Evolutionary conservation across 1,140 invertebrate genomes (phyloP).

Genomic region (Brachionus paranguensis): DNA sequence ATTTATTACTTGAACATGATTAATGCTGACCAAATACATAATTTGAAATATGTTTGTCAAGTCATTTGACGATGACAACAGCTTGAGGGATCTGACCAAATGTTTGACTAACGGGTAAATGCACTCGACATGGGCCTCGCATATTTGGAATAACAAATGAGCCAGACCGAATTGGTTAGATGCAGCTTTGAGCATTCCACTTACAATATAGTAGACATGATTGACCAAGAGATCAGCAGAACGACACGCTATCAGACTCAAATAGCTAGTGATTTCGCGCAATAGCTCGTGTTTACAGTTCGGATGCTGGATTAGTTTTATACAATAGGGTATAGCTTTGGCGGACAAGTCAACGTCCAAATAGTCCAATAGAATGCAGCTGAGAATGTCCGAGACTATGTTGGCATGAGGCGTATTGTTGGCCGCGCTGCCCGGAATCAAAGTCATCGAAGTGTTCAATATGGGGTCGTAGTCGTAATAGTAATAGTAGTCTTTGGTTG

Average conservation of each 20-base stretch:
- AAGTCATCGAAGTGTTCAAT: not conserved
- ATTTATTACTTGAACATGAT: constrained; percentile 34
- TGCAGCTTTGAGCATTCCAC: constrained; percentile 59
- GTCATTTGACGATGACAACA: not conserved
- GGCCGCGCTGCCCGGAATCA: not conserved
- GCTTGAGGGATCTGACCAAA: not conserved
- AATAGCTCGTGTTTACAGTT: constrained; percentile 76
- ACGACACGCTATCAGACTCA: constrained; percentile 83
- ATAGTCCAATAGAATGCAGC: constrained; percentile 81
- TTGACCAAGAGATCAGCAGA: constrained; percentile 74
- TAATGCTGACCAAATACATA: not conserved
- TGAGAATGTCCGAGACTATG: constrained; percentile 85
- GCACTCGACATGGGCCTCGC: not conserved
- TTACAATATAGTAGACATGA: constrained; percentile 79
- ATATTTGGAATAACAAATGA: constrained; percentile 14
- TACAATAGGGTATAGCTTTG: constrained; percentile 63
- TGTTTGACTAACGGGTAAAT: constrained; percentile 33
- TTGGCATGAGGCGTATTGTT: constrained; percentile 77
- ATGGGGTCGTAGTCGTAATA: not conserved
- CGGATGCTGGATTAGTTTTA: constrained; percentile 75
- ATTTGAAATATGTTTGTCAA: constrained; percentile 23
- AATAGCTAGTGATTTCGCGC: constrained; percentile 79
- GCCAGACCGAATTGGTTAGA: not conserved
- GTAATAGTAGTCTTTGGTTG: constrained; percentile 1
- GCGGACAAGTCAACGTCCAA: not conserved